Conservation (phyloP, 2,113 vertebrate species). For the Vulpes ferrilata region DNA sequence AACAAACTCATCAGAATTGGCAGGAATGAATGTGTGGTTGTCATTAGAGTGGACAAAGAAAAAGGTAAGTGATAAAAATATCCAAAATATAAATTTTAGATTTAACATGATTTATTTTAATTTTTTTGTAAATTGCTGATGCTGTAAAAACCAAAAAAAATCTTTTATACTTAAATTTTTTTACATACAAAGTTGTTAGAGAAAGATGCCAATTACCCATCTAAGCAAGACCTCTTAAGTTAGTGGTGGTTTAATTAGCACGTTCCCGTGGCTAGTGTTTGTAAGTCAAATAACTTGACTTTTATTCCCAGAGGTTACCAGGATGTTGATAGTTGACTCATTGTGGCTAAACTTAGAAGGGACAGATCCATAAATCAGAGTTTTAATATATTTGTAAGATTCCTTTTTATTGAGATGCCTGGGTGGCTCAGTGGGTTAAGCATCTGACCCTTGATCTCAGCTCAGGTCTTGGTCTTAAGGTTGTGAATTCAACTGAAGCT, state of each 20-base stretch:
- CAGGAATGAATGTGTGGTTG: conserved; percentile 98
- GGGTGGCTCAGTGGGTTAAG: neutral
- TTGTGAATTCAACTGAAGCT: neutral
- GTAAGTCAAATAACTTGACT: conserved; percentile 25
- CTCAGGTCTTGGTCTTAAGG: neutral
- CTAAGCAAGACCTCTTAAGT: conserved; percentile 29
- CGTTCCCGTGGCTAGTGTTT: neutral
- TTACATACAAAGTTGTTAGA: conserved; percentile 17
- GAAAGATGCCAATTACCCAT: neutral
- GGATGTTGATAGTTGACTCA: neutral
- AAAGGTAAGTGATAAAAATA: conserved; percentile 91
- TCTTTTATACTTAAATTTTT: conserved; percentile 12
- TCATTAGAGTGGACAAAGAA: conserved; percentile 99
- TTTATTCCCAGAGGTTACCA: neutral
- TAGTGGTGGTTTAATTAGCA: conserved; percentile 44
- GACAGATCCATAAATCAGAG: neutral
- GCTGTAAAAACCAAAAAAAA: neutral
- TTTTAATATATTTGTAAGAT: neutral
- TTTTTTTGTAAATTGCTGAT: too few relatives aligned
- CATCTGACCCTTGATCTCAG: neutral
- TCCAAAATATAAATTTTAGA: neutral
- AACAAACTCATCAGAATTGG: conserved; percentile 99
- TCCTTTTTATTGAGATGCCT: neutral
- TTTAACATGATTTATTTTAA: conserved; percentile 41
- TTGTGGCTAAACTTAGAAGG: neutral